Evolutionary conservation across 2,797 vertebrate genomes (phyloP).

Genomic region (Peromyscus melanophrys): DNA sequence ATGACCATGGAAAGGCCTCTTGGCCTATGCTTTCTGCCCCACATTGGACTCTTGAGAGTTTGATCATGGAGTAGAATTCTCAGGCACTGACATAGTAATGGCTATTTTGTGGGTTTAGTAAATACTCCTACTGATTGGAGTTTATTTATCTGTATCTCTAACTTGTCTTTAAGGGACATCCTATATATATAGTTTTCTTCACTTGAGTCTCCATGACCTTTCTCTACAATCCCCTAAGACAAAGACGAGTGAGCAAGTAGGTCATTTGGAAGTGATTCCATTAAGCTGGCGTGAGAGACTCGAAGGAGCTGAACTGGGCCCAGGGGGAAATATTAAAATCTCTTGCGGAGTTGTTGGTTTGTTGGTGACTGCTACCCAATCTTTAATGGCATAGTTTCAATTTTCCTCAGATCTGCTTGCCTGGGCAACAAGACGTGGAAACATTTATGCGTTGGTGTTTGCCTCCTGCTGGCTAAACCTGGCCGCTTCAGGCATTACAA

Average conservation of each 20-base stretch:
- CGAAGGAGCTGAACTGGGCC: not conserved
- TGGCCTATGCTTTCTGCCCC: not conserved
- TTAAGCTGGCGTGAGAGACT: not conserved
- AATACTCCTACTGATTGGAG: not conserved
- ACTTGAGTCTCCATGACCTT: not conserved
- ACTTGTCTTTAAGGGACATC: conserved; percentile 14
- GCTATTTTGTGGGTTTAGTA: conserved; percentile 45
- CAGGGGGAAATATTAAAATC: not conserved
- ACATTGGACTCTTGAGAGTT: not conserved
- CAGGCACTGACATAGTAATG: not conserved
- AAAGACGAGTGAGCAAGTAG: not conserved
- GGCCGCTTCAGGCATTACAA: not conserved
- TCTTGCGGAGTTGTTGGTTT: not conserved
- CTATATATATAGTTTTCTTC: not conserved
- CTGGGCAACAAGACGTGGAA: not conserved
- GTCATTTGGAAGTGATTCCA: not conserved
- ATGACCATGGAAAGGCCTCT: not conserved
- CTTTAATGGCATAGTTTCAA: not conserved
- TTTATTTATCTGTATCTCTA: not conserved
- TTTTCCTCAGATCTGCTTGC: conserved; percentile 28
- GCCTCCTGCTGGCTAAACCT: not conserved
- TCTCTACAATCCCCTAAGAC: not conserved
- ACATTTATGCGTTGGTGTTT: conserved; percentile 12
- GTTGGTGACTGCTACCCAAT: not conserved
- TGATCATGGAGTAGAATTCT: conserved; percentile 7